These are phyloP conservation scores for Poecilus cupreus DNA, from an alignment of 2,888 invertebrate genomes.

Conservation along the genomic window DNA sequence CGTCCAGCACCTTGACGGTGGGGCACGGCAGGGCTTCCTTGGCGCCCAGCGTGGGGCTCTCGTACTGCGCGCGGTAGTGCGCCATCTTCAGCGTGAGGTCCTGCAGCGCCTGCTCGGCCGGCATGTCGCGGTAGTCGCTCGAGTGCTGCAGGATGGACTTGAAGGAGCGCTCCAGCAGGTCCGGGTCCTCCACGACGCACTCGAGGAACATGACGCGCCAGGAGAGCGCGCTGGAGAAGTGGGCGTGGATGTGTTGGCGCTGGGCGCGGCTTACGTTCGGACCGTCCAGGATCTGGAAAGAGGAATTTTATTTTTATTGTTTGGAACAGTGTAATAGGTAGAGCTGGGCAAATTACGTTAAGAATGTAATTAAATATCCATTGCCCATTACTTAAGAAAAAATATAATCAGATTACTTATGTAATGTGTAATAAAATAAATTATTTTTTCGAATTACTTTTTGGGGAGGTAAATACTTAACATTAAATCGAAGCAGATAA, in stretches of 20 bases:
- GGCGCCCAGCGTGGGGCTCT: constrained; percentile 80
- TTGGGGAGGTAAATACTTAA: no score
- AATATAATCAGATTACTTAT: no score
- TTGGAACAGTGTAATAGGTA: no score
- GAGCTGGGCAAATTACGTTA: no score
- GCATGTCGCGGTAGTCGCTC: constrained; percentile 90
- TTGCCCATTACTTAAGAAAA: no score
- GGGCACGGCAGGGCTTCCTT: constrained; percentile 73
- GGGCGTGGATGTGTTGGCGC: constrained; percentile 84
- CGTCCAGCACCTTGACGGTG: constrained; percentile 75
- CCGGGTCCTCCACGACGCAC: constrained; percentile 89
- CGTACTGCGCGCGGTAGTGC: constrained; percentile 88
- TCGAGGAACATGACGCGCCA: constrained; percentile 94
- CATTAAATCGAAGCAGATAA: no score
- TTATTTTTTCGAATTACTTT: no score
- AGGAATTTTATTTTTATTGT: background rate
- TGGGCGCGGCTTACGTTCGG: constrained; percentile 91
- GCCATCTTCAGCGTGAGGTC: constrained; percentile 89
- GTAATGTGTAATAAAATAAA: no score
- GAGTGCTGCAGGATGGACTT: constrained; percentile 89
- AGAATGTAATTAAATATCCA: no score
- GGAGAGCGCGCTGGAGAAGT: constrained; percentile 82
- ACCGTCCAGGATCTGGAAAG: constrained; percentile 88
- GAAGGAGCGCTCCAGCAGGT: constrained; percentile 83
- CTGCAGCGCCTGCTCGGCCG: constrained; percentile 83